These are phyloP conservation scores for Columba livia DNA, from an alignment of 2,113 vertebrate species.

Conservation along the genomic window DNA sequence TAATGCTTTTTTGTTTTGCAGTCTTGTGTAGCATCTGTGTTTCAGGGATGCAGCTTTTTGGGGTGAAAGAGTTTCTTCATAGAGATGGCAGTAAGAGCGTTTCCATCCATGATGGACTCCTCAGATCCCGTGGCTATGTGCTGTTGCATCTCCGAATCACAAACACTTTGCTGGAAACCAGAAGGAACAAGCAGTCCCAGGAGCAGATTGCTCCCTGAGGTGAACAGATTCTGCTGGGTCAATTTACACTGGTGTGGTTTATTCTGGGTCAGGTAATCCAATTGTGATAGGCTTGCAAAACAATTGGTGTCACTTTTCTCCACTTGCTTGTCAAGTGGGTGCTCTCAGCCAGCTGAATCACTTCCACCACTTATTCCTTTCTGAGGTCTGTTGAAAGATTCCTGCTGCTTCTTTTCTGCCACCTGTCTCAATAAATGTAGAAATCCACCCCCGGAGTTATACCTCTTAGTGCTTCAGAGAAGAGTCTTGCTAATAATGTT, in stretches of 20 bases:
- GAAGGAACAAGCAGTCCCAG: background rate
- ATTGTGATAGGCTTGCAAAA: background rate
- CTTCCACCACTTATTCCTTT: background rate
- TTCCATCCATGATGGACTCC: background rate
- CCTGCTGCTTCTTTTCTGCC: background rate
- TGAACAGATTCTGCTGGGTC: background rate
- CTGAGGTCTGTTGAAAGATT: background rate
- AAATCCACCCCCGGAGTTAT: background rate
- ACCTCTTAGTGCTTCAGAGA: background rate
- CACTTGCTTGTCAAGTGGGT: background rate
- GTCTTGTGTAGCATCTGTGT: background rate
- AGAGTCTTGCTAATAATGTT: background rate
- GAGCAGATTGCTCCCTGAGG: background rate
- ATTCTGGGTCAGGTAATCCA: constrained; percentile 12
- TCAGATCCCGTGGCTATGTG: background rate
- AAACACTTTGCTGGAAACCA: background rate
- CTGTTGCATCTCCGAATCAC: background rate
- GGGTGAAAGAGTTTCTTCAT: background rate
- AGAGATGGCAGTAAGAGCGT: background rate
- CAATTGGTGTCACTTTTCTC: background rate
- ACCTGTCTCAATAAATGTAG: background rate
- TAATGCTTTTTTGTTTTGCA: background rate
- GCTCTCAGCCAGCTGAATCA: background rate
- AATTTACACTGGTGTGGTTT: background rate
- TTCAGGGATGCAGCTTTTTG: background rate